Base-by-base conservation (phyloP, 2,113 vertebrate genomes). In the Syrmaticus mikado region DNA sequence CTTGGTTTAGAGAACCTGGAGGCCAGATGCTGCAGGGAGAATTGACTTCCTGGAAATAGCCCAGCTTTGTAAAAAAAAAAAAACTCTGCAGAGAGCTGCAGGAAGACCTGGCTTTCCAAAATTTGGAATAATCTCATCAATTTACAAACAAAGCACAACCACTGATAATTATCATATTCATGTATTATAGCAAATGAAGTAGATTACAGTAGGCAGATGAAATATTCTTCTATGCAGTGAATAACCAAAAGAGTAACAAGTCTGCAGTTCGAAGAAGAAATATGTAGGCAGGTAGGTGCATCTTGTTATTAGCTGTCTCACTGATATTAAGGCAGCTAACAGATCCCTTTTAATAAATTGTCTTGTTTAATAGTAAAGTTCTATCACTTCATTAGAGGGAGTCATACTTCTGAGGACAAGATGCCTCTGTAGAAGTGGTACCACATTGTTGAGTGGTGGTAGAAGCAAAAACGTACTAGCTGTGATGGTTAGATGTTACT, bases 1-100 rank as follows among this genome's bases (percentile, higher is more conserved):
- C 81, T 87, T 64, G 18, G 55, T 89, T 96, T 93, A 83, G 85
- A 94, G 78, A 92, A 97, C 89, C 73, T 95, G 92, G 89, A 97
- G 60, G 28, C 91, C 94, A 96, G 85, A 96, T 92, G 75, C 85
- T 81, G 87, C 36, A 72, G 78, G 55, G 65, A 88, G 50, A 40
- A 45, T 45, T 79, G 72, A 72, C 41, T 82, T 95, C 46, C 77
- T 95, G 96, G 96, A 40, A 95, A 43, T 65, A 82, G 64, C 21
- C 78, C 89, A 95, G 45, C 72, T 93, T 74, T 52, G 52, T 82
- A 86, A 93, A 91, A 82, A 78, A 62, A 94, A 96, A 90, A 96
- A 90, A 28, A 34, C 41, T 96, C 27, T 96, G 79, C 70, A 81
- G 92, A 95, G 87, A 96, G 91, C 82, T 85, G n/a, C n/a, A 94